phyloP scores from a whole-genome alignment of 2,797 vertebrate genomes.

The Megalops cyprinoides region DNA sequence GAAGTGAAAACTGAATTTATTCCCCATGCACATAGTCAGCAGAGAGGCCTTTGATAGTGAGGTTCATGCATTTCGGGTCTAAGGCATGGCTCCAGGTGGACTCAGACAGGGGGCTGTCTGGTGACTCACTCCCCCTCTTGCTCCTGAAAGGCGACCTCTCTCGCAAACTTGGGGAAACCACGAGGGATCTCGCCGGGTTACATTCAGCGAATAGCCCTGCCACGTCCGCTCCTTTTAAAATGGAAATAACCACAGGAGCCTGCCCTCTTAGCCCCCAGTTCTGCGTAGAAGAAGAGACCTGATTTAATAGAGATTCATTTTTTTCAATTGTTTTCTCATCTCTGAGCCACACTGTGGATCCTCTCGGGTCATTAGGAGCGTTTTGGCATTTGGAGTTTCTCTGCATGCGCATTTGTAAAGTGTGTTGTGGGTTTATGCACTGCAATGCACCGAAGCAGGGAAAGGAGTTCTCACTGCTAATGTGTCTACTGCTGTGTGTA shows the following conservation, averaged over 20 bases:
- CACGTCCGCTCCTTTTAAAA: background rate
- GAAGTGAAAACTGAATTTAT: background rate
- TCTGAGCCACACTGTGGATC: background rate
- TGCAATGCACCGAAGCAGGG: no score
- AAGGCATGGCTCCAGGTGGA: slow-evolving; percentile 43
- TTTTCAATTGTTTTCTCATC: slow-evolving; percentile 1
- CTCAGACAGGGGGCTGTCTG: slow-evolving; percentile 20
- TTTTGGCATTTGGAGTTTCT: no score
- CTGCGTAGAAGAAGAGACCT: slow-evolving; percentile 9
- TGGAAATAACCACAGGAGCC: slow-evolving; percentile 23
- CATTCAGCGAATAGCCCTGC: background rate
- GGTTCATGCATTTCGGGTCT: slow-evolving; percentile 40
- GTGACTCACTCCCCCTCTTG: slow-evolving; percentile 26
- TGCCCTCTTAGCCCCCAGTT: background rate
- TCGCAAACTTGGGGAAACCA: slow-evolving; percentile 27
- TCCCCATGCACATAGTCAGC: background rate
- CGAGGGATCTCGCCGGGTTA: background rate
- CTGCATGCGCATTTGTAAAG: no score
- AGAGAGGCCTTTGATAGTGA: slow-evolving; percentile 40
- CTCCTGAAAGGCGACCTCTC: slow-evolving; percentile 19
- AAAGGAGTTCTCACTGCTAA: no score
- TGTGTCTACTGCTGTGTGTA: no score
- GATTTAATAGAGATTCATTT: slow-evolving; percentile 6
- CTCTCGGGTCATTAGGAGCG: background rate
- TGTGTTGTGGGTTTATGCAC: no score